Base-by-base conservation (phyloP, 1,140 invertebrate genomes). In the Battus philenor region DNA sequence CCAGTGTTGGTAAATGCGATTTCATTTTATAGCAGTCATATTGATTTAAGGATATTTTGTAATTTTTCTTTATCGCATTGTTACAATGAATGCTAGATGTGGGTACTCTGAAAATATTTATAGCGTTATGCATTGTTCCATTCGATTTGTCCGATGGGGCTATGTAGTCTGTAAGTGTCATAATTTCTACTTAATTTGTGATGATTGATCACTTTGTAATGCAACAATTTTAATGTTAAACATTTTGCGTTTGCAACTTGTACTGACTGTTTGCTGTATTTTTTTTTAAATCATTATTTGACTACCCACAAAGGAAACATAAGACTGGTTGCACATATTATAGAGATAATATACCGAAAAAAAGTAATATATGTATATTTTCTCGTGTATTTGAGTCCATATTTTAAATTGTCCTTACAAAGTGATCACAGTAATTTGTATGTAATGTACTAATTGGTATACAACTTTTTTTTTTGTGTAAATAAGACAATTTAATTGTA, bases 121-220 rank as follows among this genome's bases (percentile, higher is more conserved):
- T 26, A n/a, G 20, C 20, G 20, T 26, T 17, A 26, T 24, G 10
- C 13, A 0, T 39, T 24, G 11, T 29, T 41, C 29, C 15, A 15
- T 24, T 12, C 24, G 1, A 8, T 13, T 12, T 15, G 22, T 26
- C 6, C 12, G n/a, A 8, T 39, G 3, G 16, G 17, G 17, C 22
- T 27, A 13, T 20, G 11, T 41, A 41, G 38, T 41, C 15, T 41
- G 5, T 41, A 41, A 41, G 38, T 29, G 24, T 41, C 38, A 29
- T 41, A 29, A 17, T 38, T 24, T 26, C 24, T 41, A 41, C 38
- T 29, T 41, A 41, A 41, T 41, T 41, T 38, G 4, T 29, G 6
- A 16, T 41, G 13, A 4, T 16, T 29, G 38, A 41, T 24, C 38
- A 41, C 36, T 41, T 41, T 41, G 24, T 41, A 41, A 41, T 36